Conservation (phyloP, 1,140 invertebrate genomes). For the Matsumurasca onukii region DNA sequence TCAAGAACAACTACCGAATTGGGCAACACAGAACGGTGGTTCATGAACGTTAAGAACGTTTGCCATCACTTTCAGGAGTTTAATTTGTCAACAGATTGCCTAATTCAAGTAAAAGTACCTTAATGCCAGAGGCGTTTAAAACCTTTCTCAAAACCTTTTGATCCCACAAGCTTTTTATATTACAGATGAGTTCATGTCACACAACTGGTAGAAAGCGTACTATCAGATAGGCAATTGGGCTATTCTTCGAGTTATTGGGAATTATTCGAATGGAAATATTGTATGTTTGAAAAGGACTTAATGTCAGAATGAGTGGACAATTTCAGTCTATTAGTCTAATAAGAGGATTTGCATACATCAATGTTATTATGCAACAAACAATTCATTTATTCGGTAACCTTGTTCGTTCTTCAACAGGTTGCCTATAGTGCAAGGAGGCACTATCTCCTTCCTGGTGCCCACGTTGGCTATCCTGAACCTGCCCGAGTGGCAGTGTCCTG, state of each 20-base stretch:
- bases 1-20: not conserved
- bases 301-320: not conserved
- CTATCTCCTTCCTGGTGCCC: constrained; percentile 82
- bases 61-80: not conserved
- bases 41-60: not conserved
- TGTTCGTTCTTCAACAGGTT: constrained; percentile 53
- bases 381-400: too few species aligned
- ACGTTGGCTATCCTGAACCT: constrained; percentile 79
- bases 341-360: too few species aligned
- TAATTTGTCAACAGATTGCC: not conserved
- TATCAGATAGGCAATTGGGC: not conserved
- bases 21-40: not conserved
- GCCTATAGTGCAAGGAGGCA: constrained; percentile 75
- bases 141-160: not conserved
- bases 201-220: not conserved
- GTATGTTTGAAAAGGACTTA: not conserved
- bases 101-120: not conserved
- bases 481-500: constrained; percentile 77
- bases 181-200: not conserved
- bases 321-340: too few species aligned
- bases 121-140: not conserved
- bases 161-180: not conserved
- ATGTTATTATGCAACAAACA: too few species aligned
- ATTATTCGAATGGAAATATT: not conserved
- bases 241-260: not conserved